Evolutionary conservation across 2,888 invertebrate genomes (phyloP).

Genomic region (Mythimna lalbum): DNA sequence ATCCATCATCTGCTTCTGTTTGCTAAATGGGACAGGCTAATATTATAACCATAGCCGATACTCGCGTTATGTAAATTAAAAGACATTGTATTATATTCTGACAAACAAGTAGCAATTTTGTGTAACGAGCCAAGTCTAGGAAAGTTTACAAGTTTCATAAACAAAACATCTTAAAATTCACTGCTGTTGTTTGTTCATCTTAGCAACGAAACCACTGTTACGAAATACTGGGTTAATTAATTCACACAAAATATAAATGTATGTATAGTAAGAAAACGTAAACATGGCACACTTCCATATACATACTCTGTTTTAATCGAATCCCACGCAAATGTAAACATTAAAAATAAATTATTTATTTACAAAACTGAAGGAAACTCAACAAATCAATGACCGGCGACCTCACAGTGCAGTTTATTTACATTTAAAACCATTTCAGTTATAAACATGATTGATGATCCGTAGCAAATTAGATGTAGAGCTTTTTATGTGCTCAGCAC

Average conservation of each 20-base stretch:
- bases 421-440: conserved; percentile 32
- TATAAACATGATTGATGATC: conserved; percentile 50
- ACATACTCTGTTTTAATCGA: conserved; percentile 13
- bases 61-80: conserved; percentile 34
- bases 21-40: conserved; percentile 25
- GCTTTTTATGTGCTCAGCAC: conserved; percentile 43
- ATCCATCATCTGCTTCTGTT: conserved; percentile 65
- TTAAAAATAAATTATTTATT: conserved; percentile 35
- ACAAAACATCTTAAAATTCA: conserved; percentile 41
- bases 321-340: conserved; percentile 41
- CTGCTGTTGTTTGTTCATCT: conserved; percentile 28
- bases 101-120: conserved; percentile 35
- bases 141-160: conserved; percentile 39
- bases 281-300: conserved; percentile 33
- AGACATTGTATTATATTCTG: conserved; percentile 30
- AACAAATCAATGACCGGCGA: conserved; percentile 37
- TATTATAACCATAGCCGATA: conserved; percentile 16
- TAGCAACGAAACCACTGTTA: conserved; percentile 23
- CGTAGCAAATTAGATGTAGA: conserved; percentile 43
- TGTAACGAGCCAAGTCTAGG: conserved; percentile 22
- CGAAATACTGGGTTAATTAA: conserved; percentile 30
- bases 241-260: conserved; percentile 22
- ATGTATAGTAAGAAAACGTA: conserved; percentile 17
- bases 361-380: conserved; percentile 17
- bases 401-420: conserved; percentile 30